phyloP scores from a whole-genome alignment of 2,113 vertebrate species.

The Pipa parva region DNA sequence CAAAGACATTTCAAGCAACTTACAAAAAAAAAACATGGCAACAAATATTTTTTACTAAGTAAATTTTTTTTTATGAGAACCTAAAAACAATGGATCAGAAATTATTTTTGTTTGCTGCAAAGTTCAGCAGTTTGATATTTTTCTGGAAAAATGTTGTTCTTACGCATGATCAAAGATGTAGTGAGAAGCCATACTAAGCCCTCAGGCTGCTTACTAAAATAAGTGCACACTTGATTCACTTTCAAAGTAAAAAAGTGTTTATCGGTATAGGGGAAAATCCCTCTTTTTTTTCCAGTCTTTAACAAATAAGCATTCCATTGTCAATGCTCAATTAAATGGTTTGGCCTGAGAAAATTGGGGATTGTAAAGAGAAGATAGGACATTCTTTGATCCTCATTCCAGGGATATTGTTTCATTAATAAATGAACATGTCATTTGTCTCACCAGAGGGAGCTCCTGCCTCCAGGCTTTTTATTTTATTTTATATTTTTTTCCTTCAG shows the following conservation, averaged over 20 bases:
- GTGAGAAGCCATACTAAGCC: too few species aligned
- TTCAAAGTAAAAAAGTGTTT: constrained; percentile 60
- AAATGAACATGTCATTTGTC: constrained; percentile 95
- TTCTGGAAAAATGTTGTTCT: too few species aligned
- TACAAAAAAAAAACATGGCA: too few species aligned
- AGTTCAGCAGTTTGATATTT: too few species aligned
- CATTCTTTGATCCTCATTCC: constrained; percentile 95
- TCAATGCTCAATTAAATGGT: constrained; percentile 81
- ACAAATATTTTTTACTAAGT: too few species aligned
- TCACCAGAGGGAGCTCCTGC: constrained; percentile 81
- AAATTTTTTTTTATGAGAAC: too few species aligned
- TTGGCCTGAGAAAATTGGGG: constrained; percentile 80
- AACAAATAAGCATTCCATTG: constrained; percentile 79
- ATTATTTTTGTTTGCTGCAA: too few species aligned
- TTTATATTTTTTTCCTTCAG: constrained; percentile 79
- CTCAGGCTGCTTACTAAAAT: too few species aligned
- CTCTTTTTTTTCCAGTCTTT: constrained; percentile 70
- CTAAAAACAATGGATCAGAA: too few species aligned
- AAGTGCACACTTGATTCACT: too few species aligned
- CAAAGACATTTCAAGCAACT: too few species aligned
- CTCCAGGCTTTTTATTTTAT: constrained; percentile 68
- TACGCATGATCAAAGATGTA: too few species aligned
- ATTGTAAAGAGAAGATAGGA: constrained; percentile 88
- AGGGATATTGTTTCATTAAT: constrained; percentile 92
- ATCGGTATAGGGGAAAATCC: constrained; percentile 54